A percentile compares a stretch with the other conserved stretches of the same genome.
These are phyloP conservation scores for Lemur catta DNA, from an alignment of 2,797 vertebrate species.

Conservation along the genomic window DNA sequence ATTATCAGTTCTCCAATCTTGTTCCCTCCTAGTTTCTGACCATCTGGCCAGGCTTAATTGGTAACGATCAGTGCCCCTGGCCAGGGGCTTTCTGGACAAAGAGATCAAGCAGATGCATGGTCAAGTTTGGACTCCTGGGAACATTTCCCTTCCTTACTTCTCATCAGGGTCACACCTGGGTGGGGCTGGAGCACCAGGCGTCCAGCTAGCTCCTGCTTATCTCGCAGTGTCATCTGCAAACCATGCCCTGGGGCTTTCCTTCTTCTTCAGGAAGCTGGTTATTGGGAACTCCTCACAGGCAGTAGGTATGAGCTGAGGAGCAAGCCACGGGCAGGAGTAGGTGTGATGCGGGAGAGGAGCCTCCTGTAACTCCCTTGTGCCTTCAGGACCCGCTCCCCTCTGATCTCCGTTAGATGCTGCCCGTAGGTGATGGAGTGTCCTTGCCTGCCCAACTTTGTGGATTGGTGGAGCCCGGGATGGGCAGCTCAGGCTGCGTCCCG, in stretches of 20 bases:
- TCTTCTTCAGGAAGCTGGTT: neutral
- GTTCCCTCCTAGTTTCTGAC: constrained; percentile 7
- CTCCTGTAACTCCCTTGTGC: neutral
- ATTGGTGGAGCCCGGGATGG: neutral
- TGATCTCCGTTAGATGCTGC: neutral
- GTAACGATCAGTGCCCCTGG: neutral
- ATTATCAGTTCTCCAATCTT: neutral
- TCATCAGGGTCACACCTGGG: neutral
- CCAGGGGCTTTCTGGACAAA: constrained; percentile 9
- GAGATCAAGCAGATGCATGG: neutral
- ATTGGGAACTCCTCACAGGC: neutral
- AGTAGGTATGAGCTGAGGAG: neutral
- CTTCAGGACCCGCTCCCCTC: neutral
- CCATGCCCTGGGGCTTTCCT: neutral
- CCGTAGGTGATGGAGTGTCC: neutral
- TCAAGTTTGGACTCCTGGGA: neutral
- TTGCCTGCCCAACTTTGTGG: neutral
- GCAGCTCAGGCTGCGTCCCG: neutral
- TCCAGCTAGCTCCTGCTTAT: neutral
- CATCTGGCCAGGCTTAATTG: neutral
- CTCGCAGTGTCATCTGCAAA: neutral
- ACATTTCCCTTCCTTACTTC: neutral
- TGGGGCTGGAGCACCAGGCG: neutral
- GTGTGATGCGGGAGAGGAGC: neutral
- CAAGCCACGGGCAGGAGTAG: neutral